Conservation (phyloP, 2,797 vertebrate genomes). For the Oophaga sylvatica region DNA sequence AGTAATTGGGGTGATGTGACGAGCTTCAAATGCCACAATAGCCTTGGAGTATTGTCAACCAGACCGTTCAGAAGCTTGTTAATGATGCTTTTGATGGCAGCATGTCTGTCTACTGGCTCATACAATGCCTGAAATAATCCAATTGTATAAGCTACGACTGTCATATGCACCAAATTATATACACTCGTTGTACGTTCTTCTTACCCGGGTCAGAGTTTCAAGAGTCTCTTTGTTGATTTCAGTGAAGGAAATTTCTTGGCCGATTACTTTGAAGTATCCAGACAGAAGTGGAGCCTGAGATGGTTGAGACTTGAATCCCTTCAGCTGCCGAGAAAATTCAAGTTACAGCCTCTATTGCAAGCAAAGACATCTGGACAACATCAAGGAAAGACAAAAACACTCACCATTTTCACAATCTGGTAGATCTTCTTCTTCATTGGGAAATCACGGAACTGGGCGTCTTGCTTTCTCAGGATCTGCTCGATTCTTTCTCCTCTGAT, state of each 20-base stretch:
- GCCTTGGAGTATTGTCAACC: slow-evolving; percentile 71
- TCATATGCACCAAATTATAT: not conserved
- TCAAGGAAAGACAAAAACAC: slow-evolving; percentile 48
- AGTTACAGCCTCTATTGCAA: not conserved
- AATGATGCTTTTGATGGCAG: slow-evolving; percentile 57
- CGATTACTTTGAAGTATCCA: slow-evolving; percentile 72
- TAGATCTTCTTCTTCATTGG: slow-evolving; percentile 74
- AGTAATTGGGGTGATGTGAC: slow-evolving; percentile 76
- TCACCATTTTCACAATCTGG: slow-evolving; percentile 77
- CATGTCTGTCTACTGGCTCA: slow-evolving; percentile 59
- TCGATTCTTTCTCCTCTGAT: slow-evolving; percentile 78
- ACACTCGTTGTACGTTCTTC: not conserved
- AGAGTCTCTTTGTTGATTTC: slow-evolving; percentile 76
- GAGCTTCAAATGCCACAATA: slow-evolving; percentile 73
- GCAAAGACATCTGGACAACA: not conserved
- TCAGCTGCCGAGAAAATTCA: slow-evolving; percentile 62
- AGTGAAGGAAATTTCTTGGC: slow-evolving; percentile 79
- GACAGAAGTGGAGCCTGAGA: slow-evolving; percentile 74
- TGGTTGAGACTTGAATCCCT: slow-evolving; percentile 78
- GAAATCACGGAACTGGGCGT: slow-evolving; percentile 72
- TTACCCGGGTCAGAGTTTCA: slow-evolving; percentile 73
- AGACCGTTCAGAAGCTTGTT: slow-evolving; percentile 70
- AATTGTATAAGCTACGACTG: not conserved
- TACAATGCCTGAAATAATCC: slow-evolving; percentile 65
- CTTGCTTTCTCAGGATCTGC: slow-evolving; percentile 70